These are phyloP conservation scores for Lanius ludovicianus DNA, from an alignment of 2,113 vertebrate species.

Conservation along the genomic window DNA sequence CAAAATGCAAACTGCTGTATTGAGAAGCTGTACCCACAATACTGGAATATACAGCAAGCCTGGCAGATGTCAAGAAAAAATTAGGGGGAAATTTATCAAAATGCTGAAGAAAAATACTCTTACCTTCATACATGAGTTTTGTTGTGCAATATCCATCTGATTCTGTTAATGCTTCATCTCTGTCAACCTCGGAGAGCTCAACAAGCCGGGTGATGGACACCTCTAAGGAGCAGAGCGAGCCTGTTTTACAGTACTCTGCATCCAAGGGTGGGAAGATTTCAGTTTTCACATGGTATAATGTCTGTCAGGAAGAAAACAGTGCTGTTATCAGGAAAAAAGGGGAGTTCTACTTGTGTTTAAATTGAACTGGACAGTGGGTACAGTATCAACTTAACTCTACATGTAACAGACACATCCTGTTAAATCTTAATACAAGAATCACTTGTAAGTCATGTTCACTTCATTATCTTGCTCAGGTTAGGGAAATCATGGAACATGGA, in stretches of 20 bases:
- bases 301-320: slow-evolving; percentile 74
- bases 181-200: slow-evolving; percentile 82
- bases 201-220: slow-evolving; percentile 87
- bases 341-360: background rate
- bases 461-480: background rate
- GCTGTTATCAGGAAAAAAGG: background rate
- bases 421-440: background rate
- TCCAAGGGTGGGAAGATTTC: slow-evolving; percentile 85
- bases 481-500: background rate
- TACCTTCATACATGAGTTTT: slow-evolving; percentile 97
- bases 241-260: slow-evolving; percentile 85
- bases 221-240: slow-evolving; percentile 88
- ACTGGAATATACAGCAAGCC: background rate
- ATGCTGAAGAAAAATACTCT: background rate
- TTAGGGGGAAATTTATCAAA: background rate
- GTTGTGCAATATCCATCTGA: slow-evolving; percentile 83
- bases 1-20: background rate
- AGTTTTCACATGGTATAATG: slow-evolving; percentile 85
- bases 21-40: background rate
- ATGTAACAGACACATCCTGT: background rate
- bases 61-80: background rate
- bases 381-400: background rate
- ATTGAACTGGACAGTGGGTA: background rate
- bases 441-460: background rate
- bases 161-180: slow-evolving; percentile 84